These are phyloP conservation scores for Tholera decimalis DNA, from an alignment of 2,888 invertebrate species.

Conservation along the genomic window DNA sequence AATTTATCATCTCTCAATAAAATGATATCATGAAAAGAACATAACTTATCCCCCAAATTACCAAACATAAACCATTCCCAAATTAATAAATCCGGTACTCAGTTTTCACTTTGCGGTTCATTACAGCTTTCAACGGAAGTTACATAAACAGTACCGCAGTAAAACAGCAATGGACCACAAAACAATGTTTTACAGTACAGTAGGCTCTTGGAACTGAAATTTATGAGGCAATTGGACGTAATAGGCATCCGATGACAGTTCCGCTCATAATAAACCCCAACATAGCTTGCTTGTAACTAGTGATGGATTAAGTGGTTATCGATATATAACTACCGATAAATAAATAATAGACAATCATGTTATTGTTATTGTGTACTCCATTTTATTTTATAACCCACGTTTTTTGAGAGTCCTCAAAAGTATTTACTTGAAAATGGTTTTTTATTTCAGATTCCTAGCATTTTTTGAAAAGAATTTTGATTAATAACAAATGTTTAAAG, in stretches of 20 bases:
- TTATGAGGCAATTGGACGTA: constrained; percentile 74
- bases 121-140: constrained; percentile 28
- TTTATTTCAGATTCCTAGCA: neutral
- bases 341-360: constrained; percentile 42
- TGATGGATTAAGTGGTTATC: constrained; percentile 60
- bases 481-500: neutral
- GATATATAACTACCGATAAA: constrained; percentile 56
- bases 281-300: constrained; percentile 68
- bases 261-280: constrained; percentile 76
- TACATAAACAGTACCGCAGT: constrained; percentile 44
- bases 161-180: constrained; percentile 49
- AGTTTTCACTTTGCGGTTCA: constrained; percentile 43
- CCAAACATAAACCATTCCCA: neutral
- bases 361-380: constrained; percentile 14
- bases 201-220: constrained; percentile 70
- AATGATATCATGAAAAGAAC: neutral
- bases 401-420: too few relatives aligned
- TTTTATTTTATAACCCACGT: constrained; percentile 10
- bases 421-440: too few relatives aligned
- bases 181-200: constrained; percentile 61
- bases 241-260: constrained; percentile 78
- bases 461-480: neutral
- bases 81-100: constrained; percentile 33
- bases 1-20: neutral
- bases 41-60: neutral